Percentiles rank a stretch among this genome's conserved stretches.
These are phyloP conservation scores for Girardia tigrina DNA, from an alignment of 2,888 invertebrate species.

Conservation along the genomic window DNA sequence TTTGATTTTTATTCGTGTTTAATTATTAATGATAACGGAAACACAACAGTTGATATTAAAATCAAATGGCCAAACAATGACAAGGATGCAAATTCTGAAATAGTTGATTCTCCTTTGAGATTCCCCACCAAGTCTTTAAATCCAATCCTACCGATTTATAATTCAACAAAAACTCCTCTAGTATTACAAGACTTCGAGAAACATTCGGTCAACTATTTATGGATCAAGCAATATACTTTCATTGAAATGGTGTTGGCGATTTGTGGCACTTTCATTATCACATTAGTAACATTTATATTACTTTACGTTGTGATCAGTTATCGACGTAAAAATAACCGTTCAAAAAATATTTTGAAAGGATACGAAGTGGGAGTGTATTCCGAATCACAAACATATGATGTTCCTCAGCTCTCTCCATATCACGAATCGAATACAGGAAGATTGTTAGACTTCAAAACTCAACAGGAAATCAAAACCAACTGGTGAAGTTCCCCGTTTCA, in stretches of 20 bases:
- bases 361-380: slow-evolving; percentile 25
- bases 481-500: no score
- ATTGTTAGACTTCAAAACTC: slow-evolving; percentile 27
- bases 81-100: background rate
- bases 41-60: background rate
- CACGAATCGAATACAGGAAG: background rate
- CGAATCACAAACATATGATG: slow-evolving; percentile 25
- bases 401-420: slow-evolving; percentile 26
- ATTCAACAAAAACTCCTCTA: background rate
- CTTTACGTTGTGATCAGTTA: background rate
- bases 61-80: background rate
- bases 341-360: background rate
- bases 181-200: background rate
- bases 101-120: background rate
- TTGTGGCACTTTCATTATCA: slow-evolving; percentile 18
- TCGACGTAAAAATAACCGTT: background rate
- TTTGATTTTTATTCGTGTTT: background rate
- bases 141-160: background rate
- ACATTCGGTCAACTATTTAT: background rate
- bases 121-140: background rate
- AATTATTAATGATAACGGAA: background rate
- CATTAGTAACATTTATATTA: slow-evolving; percentile 1
- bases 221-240: slow-evolving; percentile 5
- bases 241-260: slow-evolving; percentile 21
- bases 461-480: background rate